Evolutionary conservation across 2,797 vertebrate species (phyloP), one percentile per base, ranked within the genome.

Genomic region (Monodelphis domestica): DNA sequence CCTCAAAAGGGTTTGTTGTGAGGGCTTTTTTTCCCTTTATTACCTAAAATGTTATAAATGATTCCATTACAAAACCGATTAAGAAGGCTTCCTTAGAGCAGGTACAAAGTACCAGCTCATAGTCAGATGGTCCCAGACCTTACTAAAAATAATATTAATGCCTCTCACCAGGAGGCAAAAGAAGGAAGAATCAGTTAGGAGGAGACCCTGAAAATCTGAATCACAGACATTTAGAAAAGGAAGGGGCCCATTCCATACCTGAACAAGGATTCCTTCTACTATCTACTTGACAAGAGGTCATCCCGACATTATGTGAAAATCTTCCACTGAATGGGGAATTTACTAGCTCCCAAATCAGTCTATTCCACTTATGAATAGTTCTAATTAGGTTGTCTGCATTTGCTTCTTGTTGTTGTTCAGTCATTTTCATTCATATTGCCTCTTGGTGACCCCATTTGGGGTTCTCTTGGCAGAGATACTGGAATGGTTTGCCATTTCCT

Each of bases 1-100:
- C 52, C 94, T 93, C 90, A 89, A 92, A 95, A 94, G 84, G 29
- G 91, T 94, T 93, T 9, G 91, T 95, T 94, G 95, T 90, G 70
- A 84, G 70, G 24, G 70, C 0, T 45, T 26, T 84, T 63, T 38
- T n/a, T 38, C 17, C 59, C 70, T 14, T 95, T 55, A 92, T 90
- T 89, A 91, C 90, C 95, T 93, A 93, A 94, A 97, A 53, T 45
- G 2, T 92, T 91, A 96, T 21, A 93, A 96, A 92, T 0, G 50
- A 94, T 88, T 55, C 95, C 90, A 89, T 89, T 89, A 90, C 53
- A 57, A 88, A 90, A 55, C n/a, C 30, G 90, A 91, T 96, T 92
- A 91, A 92, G 91, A 93, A 93, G 1, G 54, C 91, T 95, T 52
- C 89, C 78, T 57, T 29, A 24, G 0, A 2, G 24, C 0, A 0